Base-by-base conservation (phyloP, 2,888 invertebrate species). In the Stenchaetothrips biformis region DNA sequence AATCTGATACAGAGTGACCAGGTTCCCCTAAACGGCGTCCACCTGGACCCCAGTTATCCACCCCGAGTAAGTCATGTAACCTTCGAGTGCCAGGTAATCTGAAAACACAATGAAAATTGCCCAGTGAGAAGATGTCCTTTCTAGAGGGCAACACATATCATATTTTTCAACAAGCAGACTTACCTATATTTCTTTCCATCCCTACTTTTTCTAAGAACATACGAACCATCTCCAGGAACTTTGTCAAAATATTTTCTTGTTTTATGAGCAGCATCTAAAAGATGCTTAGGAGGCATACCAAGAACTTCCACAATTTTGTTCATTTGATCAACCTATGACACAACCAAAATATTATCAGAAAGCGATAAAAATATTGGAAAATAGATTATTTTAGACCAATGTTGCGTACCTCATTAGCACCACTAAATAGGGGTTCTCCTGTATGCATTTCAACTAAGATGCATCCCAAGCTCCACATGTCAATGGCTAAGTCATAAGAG, bases 371-470 rank as follows among this genome's bases (percentile, higher is more conserved):
- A 21, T 16, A 53, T 48, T 53, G n/a, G n/a, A 27, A 8, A 67
- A 48, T 7, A 79, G 53, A 78, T 59, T 47, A 48, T n/a, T 0
- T 9, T 2, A n/a, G 18, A 48, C 11, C n/a, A 7, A 25, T 78
- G 79, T 78, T 27, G 67, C 81, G 84, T 86, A 89, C 92, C 91
- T 99, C 99, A 87, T 99, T 99, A 87, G 97, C 95, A 83, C 99
- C 99, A 86, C 98, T 98, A 90, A 99, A 99, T 82, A 99, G 89
- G 11, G 99, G 99, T 88, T 99, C 99, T 77, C 99, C 99, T 77
- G 99, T 99, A 89, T 99, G 99, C 99, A 99, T 99, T 90, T 99
- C 99, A 18, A 99, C 98, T 83, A 99, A 91, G 87, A 99, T 99
- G 89, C 99, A 99, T 83, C 99, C 98, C 84, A 99, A 91, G 86